A percentile compares a stretch with the other conserved stretches of the same genome.
These are phyloP conservation scores for Engraulis encrasicolus DNA, from an alignment of 2,113 vertebrate species.

Conservation along the genomic window DNA sequence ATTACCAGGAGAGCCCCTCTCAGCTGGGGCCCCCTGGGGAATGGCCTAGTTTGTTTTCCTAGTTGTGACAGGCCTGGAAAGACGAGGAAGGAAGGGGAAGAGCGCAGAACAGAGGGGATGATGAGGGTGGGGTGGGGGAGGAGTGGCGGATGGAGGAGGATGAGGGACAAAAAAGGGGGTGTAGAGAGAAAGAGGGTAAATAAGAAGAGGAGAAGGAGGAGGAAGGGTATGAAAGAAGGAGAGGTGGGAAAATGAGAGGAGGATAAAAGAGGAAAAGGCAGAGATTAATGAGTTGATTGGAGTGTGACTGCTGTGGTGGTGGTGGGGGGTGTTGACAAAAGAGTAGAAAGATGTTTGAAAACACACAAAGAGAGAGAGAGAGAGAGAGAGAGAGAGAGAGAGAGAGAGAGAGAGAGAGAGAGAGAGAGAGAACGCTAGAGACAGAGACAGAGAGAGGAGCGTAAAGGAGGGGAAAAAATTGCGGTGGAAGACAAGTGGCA, in stretches of 20 bases:
- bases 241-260: neutral
- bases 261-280: neutral
- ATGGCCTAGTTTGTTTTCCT: no score
- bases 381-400: conserved; percentile 54
- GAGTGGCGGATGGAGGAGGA: no score
- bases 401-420: conserved; percentile 30
- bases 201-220: neutral
- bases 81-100: no score
- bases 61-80: no score
- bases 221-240: neutral
- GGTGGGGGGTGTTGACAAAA: neutral
- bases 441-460: neutral
- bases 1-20: no score
- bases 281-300: neutral
- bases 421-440: conserved; percentile 26
- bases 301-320: no score
- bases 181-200: neutral
- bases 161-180: no score
- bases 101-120: conserved; percentile 27
- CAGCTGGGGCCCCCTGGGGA: no score
- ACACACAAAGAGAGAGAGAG: no score
- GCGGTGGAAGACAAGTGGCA: no score
- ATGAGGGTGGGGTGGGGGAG: neutral
- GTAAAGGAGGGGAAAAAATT: no score
- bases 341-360: no score